Base-by-base conservation (phyloP, 2,888 invertebrate genomes). In the Papilio demoleus region DNA sequence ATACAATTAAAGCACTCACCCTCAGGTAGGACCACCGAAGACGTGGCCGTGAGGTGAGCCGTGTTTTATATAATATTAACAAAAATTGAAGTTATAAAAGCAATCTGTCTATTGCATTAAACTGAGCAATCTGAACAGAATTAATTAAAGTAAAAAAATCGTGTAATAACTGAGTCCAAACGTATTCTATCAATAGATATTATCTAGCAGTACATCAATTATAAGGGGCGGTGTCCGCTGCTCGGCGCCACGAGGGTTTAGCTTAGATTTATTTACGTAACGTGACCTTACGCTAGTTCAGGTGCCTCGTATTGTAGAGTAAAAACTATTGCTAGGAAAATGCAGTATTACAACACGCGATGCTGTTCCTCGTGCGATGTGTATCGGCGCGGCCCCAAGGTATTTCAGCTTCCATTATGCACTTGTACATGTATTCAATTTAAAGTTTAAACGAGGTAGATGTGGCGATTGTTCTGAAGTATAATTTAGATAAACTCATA, bases 181-280 rank as follows among this genome's bases (percentile, higher is more conserved):
- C 38, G 22, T 36, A 19, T 34, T 27, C 24, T 58, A 47, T 65
- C 62, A 56, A 42, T 63, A 40, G 34, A 38, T 45, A 59, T 63
- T 56, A 68, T 68, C 68, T 50, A 31, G 12, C 38, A 38, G 40
- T 64, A 59, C 47, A 56, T 64, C 66, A 70, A 63, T 71, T 63
- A 60, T 31, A 56, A 56, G 31, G 53, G 60, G 68, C 42, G 64
- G 60, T 65, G 50, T 42, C 40, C 53, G 34, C 47, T 31, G n/a
- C 65, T 62, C 53, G 66, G 40, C 63, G 53, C 47, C 40, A 27
- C 58, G 72, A 63, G 59, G 70, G 74, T 72, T 72, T 72, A 75
- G 75, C 74, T 68, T 70, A 70, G 73, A 76, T 79, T 76, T 80
- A 84, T 85, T 84, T 82, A 78, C 76, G 75, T 77, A 75, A 73